Evolutionary conservation across 1,140 invertebrate genomes (phyloP).

Genomic region (Cyphomyrmex costatus): DNA sequence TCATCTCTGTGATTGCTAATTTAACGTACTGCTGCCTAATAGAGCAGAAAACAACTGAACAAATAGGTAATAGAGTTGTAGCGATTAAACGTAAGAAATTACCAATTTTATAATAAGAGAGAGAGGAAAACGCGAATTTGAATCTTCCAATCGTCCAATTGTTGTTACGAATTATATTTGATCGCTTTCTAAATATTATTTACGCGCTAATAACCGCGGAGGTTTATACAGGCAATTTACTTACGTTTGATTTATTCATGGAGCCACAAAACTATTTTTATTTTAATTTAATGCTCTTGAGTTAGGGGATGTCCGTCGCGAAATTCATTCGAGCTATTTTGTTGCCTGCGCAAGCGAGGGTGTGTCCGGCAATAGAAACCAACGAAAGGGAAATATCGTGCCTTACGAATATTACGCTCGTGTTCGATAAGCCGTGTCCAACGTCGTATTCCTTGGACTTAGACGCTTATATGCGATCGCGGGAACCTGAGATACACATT

Average conservation of each 20-base stretch:
- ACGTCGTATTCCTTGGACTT: conserved; percentile 3
- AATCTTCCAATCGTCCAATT: too few relatives aligned
- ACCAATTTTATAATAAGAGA: not conserved
- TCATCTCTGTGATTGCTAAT: conserved; percentile 26
- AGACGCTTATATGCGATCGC: conserved; percentile 25
- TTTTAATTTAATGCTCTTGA: not conserved
- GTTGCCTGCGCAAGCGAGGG: not conserved
- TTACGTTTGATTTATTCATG: too few relatives aligned
- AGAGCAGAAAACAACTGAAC: not conserved
- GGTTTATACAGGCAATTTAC: too few relatives aligned
- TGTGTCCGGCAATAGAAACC: not conserved
- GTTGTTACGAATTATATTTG: too few relatives aligned
- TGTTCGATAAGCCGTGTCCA: conserved; percentile 23
- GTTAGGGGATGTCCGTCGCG: not conserved
- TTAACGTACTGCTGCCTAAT: conserved; percentile 13
- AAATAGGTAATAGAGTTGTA: not conserved
- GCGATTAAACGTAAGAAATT: not conserved
- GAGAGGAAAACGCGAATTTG: too few relatives aligned
- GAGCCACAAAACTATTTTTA: too few relatives aligned
- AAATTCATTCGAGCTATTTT: conserved; percentile 4
- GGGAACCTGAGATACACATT: conserved; percentile 20
- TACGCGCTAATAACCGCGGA: too few relatives aligned
- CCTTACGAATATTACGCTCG: conserved; percentile 16
- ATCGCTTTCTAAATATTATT: too few relatives aligned
- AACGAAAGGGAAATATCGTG: not conserved